These are phyloP conservation scores for Corythaixoides concolor DNA, from an alignment of 2,113 vertebrate genomes.

Conservation along the genomic window DNA sequence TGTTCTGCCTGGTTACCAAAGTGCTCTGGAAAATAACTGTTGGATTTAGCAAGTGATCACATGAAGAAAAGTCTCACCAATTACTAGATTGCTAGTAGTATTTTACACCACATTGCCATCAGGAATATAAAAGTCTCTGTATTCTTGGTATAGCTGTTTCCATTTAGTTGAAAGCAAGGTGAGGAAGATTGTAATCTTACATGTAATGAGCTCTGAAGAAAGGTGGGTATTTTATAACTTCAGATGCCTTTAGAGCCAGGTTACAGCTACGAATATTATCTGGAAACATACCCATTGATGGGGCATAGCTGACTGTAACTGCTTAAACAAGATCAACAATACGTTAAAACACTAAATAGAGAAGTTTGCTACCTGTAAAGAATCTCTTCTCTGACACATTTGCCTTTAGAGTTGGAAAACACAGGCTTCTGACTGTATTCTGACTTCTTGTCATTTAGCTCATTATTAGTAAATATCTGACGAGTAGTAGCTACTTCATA, in stretches of 20 bases:
- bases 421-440: neutral
- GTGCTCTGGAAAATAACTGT: neutral
- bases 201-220: neutral
- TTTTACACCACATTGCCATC: neutral
- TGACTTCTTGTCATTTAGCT: neutral
- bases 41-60: neutral
- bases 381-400: neutral
- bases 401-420: neutral
- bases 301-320: neutral
- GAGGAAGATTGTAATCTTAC: neutral
- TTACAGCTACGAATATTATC: neutral
- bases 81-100: neutral
- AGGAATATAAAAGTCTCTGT: neutral
- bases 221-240: neutral
- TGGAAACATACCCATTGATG: neutral
- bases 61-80: neutral
- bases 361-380: neutral
- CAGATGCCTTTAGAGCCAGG: neutral
- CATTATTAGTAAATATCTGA: neutral
- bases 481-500: neutral
- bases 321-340: neutral
- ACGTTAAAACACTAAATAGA: neutral
- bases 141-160: neutral
- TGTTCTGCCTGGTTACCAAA: neutral
- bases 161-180: neutral